phyloP scores from a whole-genome alignment of 92 coral and sea anemone genomes.

The Diadumene lineata region DNA sequence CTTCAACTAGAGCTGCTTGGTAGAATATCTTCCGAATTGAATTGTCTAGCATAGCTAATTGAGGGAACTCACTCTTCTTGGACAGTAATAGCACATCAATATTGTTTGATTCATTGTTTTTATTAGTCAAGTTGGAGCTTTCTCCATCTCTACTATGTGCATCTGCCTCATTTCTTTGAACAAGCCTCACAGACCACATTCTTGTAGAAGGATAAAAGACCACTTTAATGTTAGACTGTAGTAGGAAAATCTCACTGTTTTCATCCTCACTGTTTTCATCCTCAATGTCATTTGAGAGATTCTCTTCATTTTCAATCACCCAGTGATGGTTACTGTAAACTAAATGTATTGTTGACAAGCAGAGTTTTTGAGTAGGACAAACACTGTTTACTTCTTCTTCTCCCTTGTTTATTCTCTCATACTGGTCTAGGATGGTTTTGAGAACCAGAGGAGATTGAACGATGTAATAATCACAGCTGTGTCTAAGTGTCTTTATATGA shows the following conservation, averaged over 20 bases:
- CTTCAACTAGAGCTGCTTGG: slow-evolving; percentile 11
- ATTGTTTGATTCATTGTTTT: neutral
- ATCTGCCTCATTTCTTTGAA: slow-evolving; percentile 1
- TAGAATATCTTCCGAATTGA: slow-evolving; percentile 32
- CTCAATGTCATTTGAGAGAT: neutral
- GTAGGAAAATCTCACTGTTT: slow-evolving; percentile 12
- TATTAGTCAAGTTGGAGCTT: neutral
- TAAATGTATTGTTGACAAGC: slow-evolving; percentile 23
- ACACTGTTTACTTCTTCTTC: slow-evolving; percentile 37
- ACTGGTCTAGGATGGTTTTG: slow-evolving; percentile 23
- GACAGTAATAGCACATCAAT: neutral
- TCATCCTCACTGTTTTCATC: neutral
- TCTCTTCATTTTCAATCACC: slow-evolving; percentile 3
- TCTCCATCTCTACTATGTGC: neutral
- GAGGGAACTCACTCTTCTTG: slow-evolving; percentile 7
- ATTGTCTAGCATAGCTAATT: slow-evolving; percentile 26
- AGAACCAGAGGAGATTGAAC: slow-evolving; percentile 15
- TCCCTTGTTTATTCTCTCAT: slow-evolving; percentile 3
- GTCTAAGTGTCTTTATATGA: neutral
- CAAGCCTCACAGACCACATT: slow-evolving; percentile 12
- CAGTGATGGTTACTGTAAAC: neutral
- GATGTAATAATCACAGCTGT: slow-evolving; percentile 12
- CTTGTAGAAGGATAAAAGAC: slow-evolving; percentile 8
- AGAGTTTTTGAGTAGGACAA: slow-evolving; percentile 18
- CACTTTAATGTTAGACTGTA: slow-evolving; percentile 9